phyloP scores from a whole-genome alignment of 1,140 invertebrate species.

The Polyergus mexicanus region DNA sequence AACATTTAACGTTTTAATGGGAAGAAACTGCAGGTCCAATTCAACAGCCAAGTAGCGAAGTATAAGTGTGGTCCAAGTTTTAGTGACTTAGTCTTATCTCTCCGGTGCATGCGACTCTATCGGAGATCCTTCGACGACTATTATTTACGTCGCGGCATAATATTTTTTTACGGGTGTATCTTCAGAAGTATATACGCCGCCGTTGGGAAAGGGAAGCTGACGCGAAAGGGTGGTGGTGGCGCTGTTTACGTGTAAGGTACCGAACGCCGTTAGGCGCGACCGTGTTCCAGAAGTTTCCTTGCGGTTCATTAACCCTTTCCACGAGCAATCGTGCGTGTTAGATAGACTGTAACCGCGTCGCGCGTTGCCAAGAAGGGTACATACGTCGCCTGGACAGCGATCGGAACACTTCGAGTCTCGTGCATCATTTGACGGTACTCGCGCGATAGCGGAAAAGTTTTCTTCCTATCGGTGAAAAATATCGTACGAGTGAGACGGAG shows the following conservation, averaged over 20 bases:
- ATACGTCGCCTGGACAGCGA: conserved; percentile 28
- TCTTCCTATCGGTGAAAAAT: background rate
- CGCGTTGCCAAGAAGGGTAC: conserved; percentile 15
- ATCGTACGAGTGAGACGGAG: background rate
- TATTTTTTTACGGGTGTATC: conserved; percentile 39
- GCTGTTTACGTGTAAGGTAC: conserved; percentile 35
- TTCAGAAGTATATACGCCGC: background rate
- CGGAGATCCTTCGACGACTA: background rate
- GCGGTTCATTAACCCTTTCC: conserved; percentile 55
- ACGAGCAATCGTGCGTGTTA: conserved; percentile 55
- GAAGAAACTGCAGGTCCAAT: conserved; percentile 43
- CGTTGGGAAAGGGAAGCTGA: background rate
- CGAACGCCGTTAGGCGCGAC: conserved; percentile 37
- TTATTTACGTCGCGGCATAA: conserved; percentile 8
- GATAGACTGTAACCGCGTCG: conserved; percentile 41
- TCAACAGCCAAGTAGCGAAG: conserved; percentile 29
- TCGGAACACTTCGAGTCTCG: conserved; percentile 14
- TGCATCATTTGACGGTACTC: background rate
- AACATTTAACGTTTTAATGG: conserved; percentile 52
- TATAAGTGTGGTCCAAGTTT: conserved; percentile 43
- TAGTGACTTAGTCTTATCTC: conserved; percentile 38
- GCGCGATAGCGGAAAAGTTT: background rate
- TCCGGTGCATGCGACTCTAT: background rate
- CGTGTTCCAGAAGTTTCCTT: conserved; percentile 60
- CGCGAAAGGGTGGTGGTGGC: background rate